Conservation (phyloP, 2,113 vertebrate species). For the Scomber colias region DNA sequence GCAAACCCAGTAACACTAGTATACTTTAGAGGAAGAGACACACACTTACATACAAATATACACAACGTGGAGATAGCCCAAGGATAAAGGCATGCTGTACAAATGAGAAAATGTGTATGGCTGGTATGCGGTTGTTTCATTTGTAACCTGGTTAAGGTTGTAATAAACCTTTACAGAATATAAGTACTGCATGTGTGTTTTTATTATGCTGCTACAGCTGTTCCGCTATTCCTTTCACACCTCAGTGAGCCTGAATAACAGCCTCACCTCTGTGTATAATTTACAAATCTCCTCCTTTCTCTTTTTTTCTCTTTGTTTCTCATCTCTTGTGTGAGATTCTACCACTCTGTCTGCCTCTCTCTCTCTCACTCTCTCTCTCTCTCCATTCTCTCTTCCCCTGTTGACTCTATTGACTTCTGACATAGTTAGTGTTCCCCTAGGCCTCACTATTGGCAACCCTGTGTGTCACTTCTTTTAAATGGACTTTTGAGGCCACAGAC, state of each 20-base stretch:
- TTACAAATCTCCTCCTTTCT: constrained; percentile 39
- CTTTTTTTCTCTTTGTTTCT: constrained; percentile 14
- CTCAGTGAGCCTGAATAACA: constrained; percentile 55
- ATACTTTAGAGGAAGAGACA: background rate
- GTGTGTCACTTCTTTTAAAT: constrained; percentile 27
- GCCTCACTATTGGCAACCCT: constrained; percentile 69
- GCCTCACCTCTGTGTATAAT: constrained; percentile 37
- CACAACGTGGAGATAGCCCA: constrained; percentile 1
- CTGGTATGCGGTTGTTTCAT: constrained; percentile 19
- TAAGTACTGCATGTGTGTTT: constrained; percentile 34
- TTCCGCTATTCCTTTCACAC: constrained; percentile 53
- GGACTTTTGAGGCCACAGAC: background rate
- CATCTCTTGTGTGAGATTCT: constrained; percentile 1
- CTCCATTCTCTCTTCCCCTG: constrained; percentile 23
- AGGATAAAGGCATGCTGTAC: background rate
- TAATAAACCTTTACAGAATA: constrained; percentile 39
- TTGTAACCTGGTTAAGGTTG: constrained; percentile 26
- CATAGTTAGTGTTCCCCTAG: constrained; percentile 53
- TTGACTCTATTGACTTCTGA: constrained; percentile 55
- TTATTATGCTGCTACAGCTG: constrained; percentile 56
- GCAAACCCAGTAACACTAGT: background rate
- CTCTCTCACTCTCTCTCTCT: background rate
- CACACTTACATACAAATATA: background rate
- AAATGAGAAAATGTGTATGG: background rate
- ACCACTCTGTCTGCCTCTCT: background rate